Base-by-base conservation (phyloP, 2,797 vertebrate species). In the Periophthalmus magnuspinnatus region DNA sequence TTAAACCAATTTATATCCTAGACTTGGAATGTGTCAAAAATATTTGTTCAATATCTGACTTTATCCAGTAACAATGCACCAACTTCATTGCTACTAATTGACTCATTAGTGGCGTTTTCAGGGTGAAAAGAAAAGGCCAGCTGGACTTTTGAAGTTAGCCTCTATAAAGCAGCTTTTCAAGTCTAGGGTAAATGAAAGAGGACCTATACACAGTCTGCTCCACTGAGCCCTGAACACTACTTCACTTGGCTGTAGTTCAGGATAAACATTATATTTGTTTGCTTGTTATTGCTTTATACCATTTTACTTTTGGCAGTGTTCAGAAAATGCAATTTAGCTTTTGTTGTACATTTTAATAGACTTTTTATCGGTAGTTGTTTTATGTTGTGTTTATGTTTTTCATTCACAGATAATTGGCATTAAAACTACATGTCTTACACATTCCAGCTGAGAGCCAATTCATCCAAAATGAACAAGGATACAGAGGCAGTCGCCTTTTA, bases 401-500 rank as follows among this genome's bases (percentile, higher is more conserved):
- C 72, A 73, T 58, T 71, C 32, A 74, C 63, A 69, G 61, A 68
- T 68, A 71, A 72, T 57, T 47, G 60, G 34, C 63, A 32, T 58
- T 21, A 73, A 61, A 76, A 41, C 19, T 66, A 65, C 24, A 32
- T 75, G 79, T 72, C 67, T 68, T 67, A 75, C 75, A 32, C 67
- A 67, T 72, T 73, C 70, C 76, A 82, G 84, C 88, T 80, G 83
- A 65, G 80, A 86, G 78, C 86, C 89, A 88, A 90, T 89, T 90
- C 84, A 83, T 88, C 80, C 75, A 83, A 82, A 57, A 85, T 87
- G 84, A 87, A 86, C 84, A 86, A 76, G 78, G 74, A 87, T 69
- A 70, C 78, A 77, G 70, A 77, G 69, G 71, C 41, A 22, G 28
- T 58, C 33, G 41, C 61, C 80, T 78, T 83, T 58, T 45, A 17